These are phyloP conservation scores for Theretra japonica DNA, from an alignment of 2,888 invertebrate species.

Conservation along the genomic window DNA sequence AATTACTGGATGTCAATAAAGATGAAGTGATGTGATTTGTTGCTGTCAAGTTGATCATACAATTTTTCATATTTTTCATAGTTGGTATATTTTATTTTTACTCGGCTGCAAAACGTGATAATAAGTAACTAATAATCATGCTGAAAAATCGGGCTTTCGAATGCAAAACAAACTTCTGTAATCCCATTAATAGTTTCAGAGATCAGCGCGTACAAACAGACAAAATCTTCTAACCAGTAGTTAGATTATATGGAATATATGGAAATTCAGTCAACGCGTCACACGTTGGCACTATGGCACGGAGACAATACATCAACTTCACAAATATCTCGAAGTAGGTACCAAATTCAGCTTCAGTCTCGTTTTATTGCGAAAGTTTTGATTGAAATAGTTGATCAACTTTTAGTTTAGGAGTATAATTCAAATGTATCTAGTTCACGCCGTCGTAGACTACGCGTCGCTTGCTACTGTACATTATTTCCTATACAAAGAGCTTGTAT, in stretches of 20 bases:
- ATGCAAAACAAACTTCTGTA: no score
- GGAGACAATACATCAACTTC: neutral
- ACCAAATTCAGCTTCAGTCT: neutral
- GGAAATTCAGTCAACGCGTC: neutral
- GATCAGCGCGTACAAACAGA: no score
- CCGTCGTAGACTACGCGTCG: neutral
- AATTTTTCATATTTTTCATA: no score
- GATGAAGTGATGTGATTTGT: no score
- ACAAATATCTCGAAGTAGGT: neutral
- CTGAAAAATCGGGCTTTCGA: no score
- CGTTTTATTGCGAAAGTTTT: constrained; percentile 43
- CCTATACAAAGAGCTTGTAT: neutral
- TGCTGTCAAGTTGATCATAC: no score
- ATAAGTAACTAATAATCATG: no score
- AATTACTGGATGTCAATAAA: no score
- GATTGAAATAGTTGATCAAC: constrained; percentile 29
- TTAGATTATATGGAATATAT: neutral
- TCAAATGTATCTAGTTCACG: constrained; percentile 1
- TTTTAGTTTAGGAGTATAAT: constrained; percentile 11
- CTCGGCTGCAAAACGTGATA: no score
- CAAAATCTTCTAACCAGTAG: no score
- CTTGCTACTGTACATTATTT: neutral
- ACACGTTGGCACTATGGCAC: neutral
- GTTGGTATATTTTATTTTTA: no score
- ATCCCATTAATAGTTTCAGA: no score